Percentiles rank a stretch among this genome's conserved stretches.
These are phyloP conservation scores for Zaprionus kolodkinae DNA, from an alignment of 1,140 invertebrate genomes.

Conservation along the genomic window DNA sequence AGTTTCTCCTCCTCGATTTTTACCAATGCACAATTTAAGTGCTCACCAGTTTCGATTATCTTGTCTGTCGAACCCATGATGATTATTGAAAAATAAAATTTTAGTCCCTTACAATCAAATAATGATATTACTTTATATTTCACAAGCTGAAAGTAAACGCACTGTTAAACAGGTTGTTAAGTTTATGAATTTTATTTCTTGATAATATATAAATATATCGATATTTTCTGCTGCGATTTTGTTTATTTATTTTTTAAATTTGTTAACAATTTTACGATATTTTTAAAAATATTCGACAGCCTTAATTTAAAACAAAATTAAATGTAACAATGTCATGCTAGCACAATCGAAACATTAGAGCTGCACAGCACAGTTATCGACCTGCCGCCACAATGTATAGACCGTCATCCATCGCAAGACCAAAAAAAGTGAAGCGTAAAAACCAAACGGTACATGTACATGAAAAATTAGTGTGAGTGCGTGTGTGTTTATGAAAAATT, in stretches of 20 bases:
- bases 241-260: too few species aligned
- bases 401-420: conserved; percentile 34
- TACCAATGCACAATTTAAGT: conserved; percentile 87
- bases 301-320: background rate
- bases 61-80: background rate
- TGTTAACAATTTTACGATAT: too few species aligned
- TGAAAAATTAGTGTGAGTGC: conserved; percentile 65
- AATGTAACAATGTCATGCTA: conserved; percentile 23
- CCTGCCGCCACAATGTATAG: conserved; percentile 37
- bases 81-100: background rate
- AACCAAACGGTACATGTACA: conserved; percentile 62
- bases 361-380: conserved; percentile 30
- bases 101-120: background rate
- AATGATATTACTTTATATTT: background rate
- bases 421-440: conserved; percentile 80
- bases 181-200: too few species aligned
- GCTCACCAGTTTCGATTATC: background rate
- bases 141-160: background rate
- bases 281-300: too few species aligned
- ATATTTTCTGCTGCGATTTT: too few species aligned
- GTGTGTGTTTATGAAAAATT: conserved; percentile 70
- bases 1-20: conserved; percentile 96
- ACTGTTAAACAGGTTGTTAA: background rate
- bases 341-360: conserved; percentile 11
- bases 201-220: too few species aligned